A percentile compares a stretch with the other conserved stretches of the same genome.
Evolutionary conservation across 2,797 vertebrate species (phyloP).

Genomic region (Remorina albescens): DNA sequence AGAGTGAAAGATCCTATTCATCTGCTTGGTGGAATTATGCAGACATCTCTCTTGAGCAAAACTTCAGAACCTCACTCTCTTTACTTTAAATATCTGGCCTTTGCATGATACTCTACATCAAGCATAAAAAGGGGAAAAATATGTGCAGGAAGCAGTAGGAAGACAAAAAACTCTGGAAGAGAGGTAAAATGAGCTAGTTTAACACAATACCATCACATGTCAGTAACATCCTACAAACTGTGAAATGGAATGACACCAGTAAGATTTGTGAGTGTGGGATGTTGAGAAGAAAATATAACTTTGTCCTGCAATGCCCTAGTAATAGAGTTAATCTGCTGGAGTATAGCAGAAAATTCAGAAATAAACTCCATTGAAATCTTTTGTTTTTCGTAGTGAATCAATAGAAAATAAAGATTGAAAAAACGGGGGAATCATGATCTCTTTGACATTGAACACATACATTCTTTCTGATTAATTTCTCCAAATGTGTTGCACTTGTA

Average conservation of each 20-base stretch:
- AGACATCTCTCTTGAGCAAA: constrained; percentile 83
- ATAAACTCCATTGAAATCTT: too few relatives aligned
- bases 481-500: too few relatives aligned
- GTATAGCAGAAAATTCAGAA: neutral
- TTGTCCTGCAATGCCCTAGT: constrained; percentile 11
- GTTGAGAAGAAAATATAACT: constrained; percentile 22
- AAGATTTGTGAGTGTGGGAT: constrained; percentile 34
- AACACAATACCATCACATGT: constrained; percentile 55
- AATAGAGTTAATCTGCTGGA: constrained; percentile 30
- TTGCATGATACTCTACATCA: constrained; percentile 80
- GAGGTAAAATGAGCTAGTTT: constrained; percentile 40
- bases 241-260: constrained; percentile 63
- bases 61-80: constrained; percentile 83
- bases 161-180: constrained; percentile 18
- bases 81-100: constrained; percentile 87
- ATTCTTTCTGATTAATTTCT: too few relatives aligned
- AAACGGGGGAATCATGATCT: too few relatives aligned
- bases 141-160: constrained; percentile 25
- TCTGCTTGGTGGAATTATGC: constrained; percentile 85
- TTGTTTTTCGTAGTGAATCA: neutral
- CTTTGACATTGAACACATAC: too few relatives aligned
- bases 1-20: constrained; percentile 84
- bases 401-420: too few relatives aligned
- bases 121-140: constrained; percentile 33
- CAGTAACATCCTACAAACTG: constrained; percentile 68